These are phyloP conservation scores for Borostomias antarcticus DNA, from an alignment of 2,797 vertebrate species.

Conservation along the genomic window DNA sequence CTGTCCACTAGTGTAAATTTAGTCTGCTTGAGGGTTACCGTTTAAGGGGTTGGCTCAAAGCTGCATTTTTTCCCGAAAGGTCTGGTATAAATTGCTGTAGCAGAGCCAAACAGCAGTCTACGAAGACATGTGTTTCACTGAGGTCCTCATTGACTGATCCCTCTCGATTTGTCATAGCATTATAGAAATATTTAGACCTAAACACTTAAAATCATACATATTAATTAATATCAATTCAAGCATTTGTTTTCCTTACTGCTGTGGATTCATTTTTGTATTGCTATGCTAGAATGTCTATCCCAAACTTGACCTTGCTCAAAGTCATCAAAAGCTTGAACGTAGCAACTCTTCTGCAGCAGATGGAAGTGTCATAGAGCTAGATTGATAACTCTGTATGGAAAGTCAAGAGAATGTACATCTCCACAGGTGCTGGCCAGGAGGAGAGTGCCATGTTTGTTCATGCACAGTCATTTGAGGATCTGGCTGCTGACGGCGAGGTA, in stretches of 20 bases:
- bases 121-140: no score
- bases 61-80: background rate
- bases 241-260: no score
- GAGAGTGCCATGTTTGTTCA: slow-evolving; percentile 92
- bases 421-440: slow-evolving; percentile 88
- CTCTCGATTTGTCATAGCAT: no score
- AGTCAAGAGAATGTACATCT: background rate
- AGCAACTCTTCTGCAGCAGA: background rate
- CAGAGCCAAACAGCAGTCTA: no score
- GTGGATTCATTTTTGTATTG: background rate
- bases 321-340: background rate
- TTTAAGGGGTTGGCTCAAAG: background rate
- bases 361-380: slow-evolving; percentile 2
- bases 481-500: slow-evolving; percentile 77
- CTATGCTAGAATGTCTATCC: background rate
- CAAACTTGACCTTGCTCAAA: no score
- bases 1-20: no score
- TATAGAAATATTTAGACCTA: no score
- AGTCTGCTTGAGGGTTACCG: no score
- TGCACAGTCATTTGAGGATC: slow-evolving; percentile 91
- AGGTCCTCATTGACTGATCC: no score
- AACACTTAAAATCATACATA: no score
- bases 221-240: no score
- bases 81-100: no score
- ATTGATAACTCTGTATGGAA: background rate